Evolutionary conservation across 2,888 invertebrate genomes (phyloP).

Genomic region (Epicampocera succincta): DNA sequence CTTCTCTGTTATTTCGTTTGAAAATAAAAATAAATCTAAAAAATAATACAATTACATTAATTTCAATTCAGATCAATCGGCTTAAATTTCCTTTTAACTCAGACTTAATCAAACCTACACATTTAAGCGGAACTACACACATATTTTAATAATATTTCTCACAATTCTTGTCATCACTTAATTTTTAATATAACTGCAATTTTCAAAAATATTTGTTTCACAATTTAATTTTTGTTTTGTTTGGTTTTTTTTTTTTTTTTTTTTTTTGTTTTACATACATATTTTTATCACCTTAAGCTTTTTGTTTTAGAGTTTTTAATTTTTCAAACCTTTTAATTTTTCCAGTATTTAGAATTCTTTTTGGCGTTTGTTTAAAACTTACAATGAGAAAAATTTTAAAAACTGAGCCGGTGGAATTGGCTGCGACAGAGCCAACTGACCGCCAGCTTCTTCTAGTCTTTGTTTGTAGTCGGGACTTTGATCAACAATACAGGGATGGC

Average conservation of each 20-base stretch:
- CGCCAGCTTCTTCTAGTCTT: conserved; percentile 90
- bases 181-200: neutral
- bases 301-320: conserved; percentile 26
- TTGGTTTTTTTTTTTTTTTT: conserved; percentile 1
- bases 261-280: too few relatives aligned
- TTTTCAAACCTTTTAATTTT: conserved; percentile 37
- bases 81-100: too few relatives aligned
- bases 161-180: neutral
- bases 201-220: conserved; percentile 16
- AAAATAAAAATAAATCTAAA: too few relatives aligned
- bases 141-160: neutral
- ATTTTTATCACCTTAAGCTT: conserved; percentile 63
- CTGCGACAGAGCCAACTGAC: conserved; percentile 83
- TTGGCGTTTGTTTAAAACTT: conserved; percentile 73
- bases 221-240: conserved; percentile 24
- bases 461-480: conserved; percentile 92
- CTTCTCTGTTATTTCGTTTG: too few relatives aligned
- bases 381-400: conserved; percentile 94
- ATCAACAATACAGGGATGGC: conserved; percentile 93
- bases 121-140: too few relatives aligned
- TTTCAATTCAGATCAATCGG: too few relatives aligned
- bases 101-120: too few relatives aligned
- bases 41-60: too few relatives aligned
- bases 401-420: conserved; percentile 95
- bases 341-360: too few relatives aligned